A percentile compares a stretch with the other conserved stretches of the same genome.
Conservation (phyloP, 1,140 invertebrate species). For the Solenopsis fugax region DNA sequence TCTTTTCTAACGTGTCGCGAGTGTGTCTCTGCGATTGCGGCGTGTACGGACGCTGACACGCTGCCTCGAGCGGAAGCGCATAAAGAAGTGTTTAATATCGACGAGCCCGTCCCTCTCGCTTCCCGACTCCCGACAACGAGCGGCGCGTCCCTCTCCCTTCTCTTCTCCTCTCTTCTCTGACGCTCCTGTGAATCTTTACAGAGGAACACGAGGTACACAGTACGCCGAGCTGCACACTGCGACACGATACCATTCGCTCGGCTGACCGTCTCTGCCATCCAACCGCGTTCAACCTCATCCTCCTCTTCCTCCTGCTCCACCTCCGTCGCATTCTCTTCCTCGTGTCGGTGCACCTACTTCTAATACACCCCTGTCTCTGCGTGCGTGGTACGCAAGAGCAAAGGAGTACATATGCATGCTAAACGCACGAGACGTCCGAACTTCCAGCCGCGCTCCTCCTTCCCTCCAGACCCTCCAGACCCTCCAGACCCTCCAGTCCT, state of each 20-base stretch:
- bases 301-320: slow-evolving; percentile 18
- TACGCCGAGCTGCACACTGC: slow-evolving; percentile 22
- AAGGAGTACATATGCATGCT: slow-evolving; percentile 21
- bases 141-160: neutral
- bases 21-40: slow-evolving; percentile 59
- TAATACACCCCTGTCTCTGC: neutral
- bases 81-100: slow-evolving; percentile 61
- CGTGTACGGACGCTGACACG: slow-evolving; percentile 56
- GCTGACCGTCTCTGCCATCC: slow-evolving; percentile 32
- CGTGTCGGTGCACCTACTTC: slow-evolving; percentile 46
- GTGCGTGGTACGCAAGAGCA: neutral
- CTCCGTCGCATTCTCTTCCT: neutral
- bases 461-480: too few relatives aligned
- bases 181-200: slow-evolving; percentile 47
- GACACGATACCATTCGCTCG: slow-evolving; percentile 54
- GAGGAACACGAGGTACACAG: neutral
- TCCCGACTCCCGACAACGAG: neutral
- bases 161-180: neutral
- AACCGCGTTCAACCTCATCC: slow-evolving; percentile 49
- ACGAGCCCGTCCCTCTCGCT: slow-evolving; percentile 1
- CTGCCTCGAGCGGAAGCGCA: slow-evolving; percentile 56
- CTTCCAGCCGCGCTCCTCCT: neutral
- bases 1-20: slow-evolving; percentile 60
- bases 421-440: slow-evolving; percentile 8
- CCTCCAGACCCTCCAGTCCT: neutral